A percentile compares a stretch with the other conserved stretches of the same genome.
Conservation (phyloP, 2,113 vertebrate species). For the Colinus virginianus region DNA sequence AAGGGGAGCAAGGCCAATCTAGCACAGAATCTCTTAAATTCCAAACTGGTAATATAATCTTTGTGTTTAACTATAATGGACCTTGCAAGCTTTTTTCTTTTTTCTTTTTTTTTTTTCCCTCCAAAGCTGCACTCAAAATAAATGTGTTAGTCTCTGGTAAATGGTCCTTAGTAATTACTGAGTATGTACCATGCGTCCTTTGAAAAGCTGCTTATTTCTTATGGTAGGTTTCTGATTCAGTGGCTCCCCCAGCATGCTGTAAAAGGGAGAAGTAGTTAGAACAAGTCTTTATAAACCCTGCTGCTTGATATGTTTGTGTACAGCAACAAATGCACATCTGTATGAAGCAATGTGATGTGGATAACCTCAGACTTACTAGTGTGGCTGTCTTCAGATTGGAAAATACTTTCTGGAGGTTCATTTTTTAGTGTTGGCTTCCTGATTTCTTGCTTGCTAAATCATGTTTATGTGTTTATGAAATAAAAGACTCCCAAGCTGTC, state of each 20-base stretch:
- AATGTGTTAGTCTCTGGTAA: constrained; percentile 65
- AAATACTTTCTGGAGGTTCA: constrained; percentile 26
- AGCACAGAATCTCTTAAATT: constrained; percentile 41
- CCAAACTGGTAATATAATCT: constrained; percentile 53
- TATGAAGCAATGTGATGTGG: neutral
- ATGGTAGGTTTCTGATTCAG: neutral
- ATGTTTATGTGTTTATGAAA: constrained; percentile 29
- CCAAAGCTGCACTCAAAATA: constrained; percentile 48
- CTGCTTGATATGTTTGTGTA: neutral
- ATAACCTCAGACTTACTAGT: constrained; percentile 12
- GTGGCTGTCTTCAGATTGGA: constrained; percentile 9
- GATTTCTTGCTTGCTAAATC: constrained; percentile 55
- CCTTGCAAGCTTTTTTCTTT: neutral
- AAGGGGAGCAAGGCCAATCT: constrained; percentile 37
- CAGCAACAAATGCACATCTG: neutral
- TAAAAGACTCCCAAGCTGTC: constrained; percentile 46
- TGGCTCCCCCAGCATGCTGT: neutral
- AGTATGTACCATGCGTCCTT: constrained; percentile 21
- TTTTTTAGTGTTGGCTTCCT: constrained; percentile 34
- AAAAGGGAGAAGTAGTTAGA: no score
- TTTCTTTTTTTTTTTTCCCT: neutral
- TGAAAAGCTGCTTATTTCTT: constrained; percentile 45
- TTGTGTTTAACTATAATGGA: neutral
- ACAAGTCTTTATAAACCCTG: neutral
- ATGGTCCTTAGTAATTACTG: constrained; percentile 26